Base-by-base conservation (phyloP, 2,888 invertebrate genomes). In the Cyclophora albipunctata region DNA sequence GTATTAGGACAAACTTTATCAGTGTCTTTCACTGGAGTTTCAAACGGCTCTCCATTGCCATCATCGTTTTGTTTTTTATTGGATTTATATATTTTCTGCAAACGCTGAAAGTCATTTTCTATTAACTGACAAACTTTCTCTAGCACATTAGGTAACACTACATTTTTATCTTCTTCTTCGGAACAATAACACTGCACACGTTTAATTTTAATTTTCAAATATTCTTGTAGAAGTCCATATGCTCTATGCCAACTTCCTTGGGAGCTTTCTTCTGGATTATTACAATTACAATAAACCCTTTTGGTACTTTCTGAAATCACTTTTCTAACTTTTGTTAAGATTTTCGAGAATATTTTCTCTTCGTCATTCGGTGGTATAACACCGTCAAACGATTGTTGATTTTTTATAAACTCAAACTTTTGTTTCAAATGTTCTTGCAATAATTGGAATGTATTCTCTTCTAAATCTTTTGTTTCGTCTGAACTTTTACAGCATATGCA, bases 191-290 rank as follows among this genome's bases (percentile, higher is more conserved):
- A 84, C 54, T 82, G 71, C 6, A 78, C 76, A 45, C 75, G 76
- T 54, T 80, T 74, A 34, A 88, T 75, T 81, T 88, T 88, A 1
- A 73, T 69, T 69, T 79, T 83, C 44, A 88, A 69, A 69, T 87
- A 88, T 66, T 88, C 88, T 68, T 84, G 78, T 48, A 88, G 64
- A 58, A 88, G 67, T 45, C 70, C 71, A 52, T 81, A 81, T 2
- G 83, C 86, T 60, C 86, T 75, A 20, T 75, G 75, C 83, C 84
- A 87, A 62, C 76, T 83, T n/a, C 72, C 78, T 50, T 71, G 64
- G 20, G 55, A 53, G 20, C 49, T 57, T 51, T 52, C 34, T 33
- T 57, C 56, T 46, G 57, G 54, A 51, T 58, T 55, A 3, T 58
- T 53, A 66, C 80, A 81, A 54, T 64, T 73, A 64, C 81, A 85